Evolutionary conservation across 2,113 vertebrate species (phyloP), one percentile per base, ranked within the genome.

Genomic region (Oxygymnocypris stewartii): DNA sequence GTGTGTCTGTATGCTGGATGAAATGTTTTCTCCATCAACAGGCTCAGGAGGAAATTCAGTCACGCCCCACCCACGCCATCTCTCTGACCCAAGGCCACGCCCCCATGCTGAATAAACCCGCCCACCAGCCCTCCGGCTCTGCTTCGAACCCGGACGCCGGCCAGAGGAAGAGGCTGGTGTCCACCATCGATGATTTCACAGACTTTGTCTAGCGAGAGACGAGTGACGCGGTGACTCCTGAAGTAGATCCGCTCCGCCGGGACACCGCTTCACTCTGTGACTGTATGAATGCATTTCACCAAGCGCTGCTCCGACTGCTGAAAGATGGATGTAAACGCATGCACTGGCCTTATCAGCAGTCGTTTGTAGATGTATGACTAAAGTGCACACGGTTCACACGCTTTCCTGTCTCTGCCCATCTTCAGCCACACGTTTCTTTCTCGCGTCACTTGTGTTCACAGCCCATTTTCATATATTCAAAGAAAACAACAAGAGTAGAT

Each of bases 121-220:
- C 90, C 3, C 93, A 94, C 76, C 91, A 96, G 0, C 93, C 95
- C 2, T 94, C 95, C 65, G 87, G 93, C 35, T 9, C 88, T 0
- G 13, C 87, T 79, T 0, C 90, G 89, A 89, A 80, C 86, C 67
- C 95, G 0, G 97, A 99, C 88, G 94, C 95, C 0, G 98, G 98
- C 0, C 98, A 99, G 94, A 93, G 98, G 88, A 99, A 98, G 86
- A 94, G 98, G 63, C 96, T 99, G 0, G 96, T 99, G 37, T 99
- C 98, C 4, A 97, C 97, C 0, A 97, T 99, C 85, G 98, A 99
- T 0, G 98, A 99, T 84, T 99, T 99, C 94, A 99, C 98, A 0
- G 98, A 99, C 90, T 99, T 99, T 0, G 97, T 99, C 84, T 99
- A 93, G 96, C 9, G 31, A 14, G 51, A 40, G 16, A 16, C 28